These are phyloP conservation scores for Lateolabrax maculatus DNA, from an alignment of 2,797 vertebrate genomes.

Conservation along the genomic window DNA sequence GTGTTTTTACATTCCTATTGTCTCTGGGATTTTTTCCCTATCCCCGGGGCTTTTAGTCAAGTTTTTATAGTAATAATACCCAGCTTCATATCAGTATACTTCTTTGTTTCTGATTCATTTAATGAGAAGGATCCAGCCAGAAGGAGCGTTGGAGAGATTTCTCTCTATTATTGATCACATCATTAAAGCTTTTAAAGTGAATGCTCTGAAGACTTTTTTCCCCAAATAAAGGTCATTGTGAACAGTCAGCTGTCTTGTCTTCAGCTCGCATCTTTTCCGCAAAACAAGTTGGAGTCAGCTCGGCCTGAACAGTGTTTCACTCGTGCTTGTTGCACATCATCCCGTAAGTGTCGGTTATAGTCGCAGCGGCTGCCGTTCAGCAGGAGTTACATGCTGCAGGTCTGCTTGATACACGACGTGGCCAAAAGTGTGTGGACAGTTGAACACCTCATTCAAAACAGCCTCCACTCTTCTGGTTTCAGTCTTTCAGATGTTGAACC, in stretches of 20 bases:
- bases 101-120: not conserved
- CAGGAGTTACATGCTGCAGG: not conserved
- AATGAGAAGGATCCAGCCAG: not conserved
- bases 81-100: not conserved
- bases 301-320: not conserved
- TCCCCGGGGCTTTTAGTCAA: not conserved
- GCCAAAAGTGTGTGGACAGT: not conserved
- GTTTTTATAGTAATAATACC: not conserved
- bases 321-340: not conserved
- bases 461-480: no score
- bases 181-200: not conserved
- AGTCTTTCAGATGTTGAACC: no score
- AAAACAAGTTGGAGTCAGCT: conserved; percentile 19
- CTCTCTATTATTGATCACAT: not conserved
- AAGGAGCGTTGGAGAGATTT: not conserved
- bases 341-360: not conserved
- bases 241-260: not conserved
- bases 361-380: not conserved
- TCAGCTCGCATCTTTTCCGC: not conserved
- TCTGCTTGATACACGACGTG: not conserved
- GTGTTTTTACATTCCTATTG: conserved; percentile 29
- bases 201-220: not conserved
- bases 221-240: not conserved
- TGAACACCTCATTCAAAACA: not conserved
- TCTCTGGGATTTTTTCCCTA: not conserved